Base-by-base conservation (phyloP, 1,140 invertebrate genomes). In the Adoxophyes honmai region DNA sequence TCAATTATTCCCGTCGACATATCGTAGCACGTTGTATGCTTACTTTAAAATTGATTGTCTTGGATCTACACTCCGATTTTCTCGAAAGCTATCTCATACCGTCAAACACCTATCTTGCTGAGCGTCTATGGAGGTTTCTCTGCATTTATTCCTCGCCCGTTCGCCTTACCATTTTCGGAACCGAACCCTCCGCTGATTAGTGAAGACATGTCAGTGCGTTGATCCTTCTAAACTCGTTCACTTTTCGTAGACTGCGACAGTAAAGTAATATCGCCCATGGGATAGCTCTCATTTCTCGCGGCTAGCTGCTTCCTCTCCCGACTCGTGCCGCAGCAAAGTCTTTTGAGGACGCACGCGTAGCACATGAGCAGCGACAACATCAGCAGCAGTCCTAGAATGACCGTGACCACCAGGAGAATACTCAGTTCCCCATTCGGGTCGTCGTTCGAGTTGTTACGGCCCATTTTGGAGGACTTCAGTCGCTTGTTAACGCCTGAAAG, bases 331-430 rank as follows among this genome's bases (percentile, higher is more conserved):
- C 90, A 91, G 64, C 90, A 91, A 0, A 91, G 75, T 55, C 90
- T 75, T 28, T 88, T 78, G 21, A 91, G 85, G 11, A 91, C 91
- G 60, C 89, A 91, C 10, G 90, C 87, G 61, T 91, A 91, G 60
- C 91, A 91, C 76, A 90, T 84, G 0, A 91, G 75, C 10, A 91
- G 67, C 0, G 89, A 89, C 14, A 90, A 66, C 86, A 91, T 90
- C 9, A 91, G 73, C 0, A 91, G 62, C 21, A 89, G 73, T 0
- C 91, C 91, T 0, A 91, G 81, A 8, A 90, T 74, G 14, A 90
- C 89, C 0, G 90, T 91, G n/a, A 90, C 82, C 10, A 90, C 83
- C 21, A 91, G 73, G 1, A 90, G 67, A 58, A 90, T 78, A 56
- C 88, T 81, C 13, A 90, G 71, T 64, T 90, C 89, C 13, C 81